Percentiles rank a stretch among this genome's conserved stretches.
These are phyloP conservation scores for Tachina fera DNA, from an alignment of 2,888 invertebrate genomes.

Conservation along the genomic window DNA sequence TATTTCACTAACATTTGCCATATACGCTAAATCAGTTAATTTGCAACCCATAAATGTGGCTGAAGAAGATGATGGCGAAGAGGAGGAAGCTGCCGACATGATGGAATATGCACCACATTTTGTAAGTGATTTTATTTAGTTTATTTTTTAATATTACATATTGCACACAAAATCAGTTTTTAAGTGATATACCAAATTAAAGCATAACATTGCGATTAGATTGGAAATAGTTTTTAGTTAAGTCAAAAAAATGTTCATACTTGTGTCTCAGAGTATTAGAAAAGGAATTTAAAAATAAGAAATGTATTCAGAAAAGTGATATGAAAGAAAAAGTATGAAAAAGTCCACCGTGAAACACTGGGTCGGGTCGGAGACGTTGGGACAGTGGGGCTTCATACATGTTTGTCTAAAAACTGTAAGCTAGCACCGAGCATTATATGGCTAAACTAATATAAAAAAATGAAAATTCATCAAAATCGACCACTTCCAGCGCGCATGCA, in stretches of 20 bases:
- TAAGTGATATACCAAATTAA: constrained; percentile 15
- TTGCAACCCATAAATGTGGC: constrained; percentile 73
- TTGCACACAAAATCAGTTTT: constrained; percentile 1
- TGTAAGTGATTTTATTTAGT: constrained; percentile 76
- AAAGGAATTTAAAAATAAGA: neutral
- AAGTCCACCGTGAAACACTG: too few species aligned
- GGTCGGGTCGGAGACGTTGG: too few species aligned
- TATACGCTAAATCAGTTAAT: constrained; percentile 64
- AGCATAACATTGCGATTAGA: neutral
- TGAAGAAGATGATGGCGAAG: constrained; percentile 67
- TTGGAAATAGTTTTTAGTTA: too few species aligned
- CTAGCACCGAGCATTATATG: too few species aligned
- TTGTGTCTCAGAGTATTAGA: too few species aligned
- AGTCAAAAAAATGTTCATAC: neutral
- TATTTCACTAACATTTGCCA: constrained; percentile 65
- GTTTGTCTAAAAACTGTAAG: too few species aligned
- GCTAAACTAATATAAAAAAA: too few species aligned
- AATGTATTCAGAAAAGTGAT: neutral
- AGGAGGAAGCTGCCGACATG: constrained; percentile 77
- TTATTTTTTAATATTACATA: constrained; percentile 12
- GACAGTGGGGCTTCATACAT: too few species aligned
- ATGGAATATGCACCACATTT: constrained; percentile 81
- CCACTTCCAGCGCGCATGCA: too few species aligned
- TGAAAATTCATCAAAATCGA: too few species aligned
- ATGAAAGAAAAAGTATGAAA: too few species aligned